Evolutionary conservation across 2,113 vertebrate genomes (phyloP).

Genomic region (Falco punctatus): DNA sequence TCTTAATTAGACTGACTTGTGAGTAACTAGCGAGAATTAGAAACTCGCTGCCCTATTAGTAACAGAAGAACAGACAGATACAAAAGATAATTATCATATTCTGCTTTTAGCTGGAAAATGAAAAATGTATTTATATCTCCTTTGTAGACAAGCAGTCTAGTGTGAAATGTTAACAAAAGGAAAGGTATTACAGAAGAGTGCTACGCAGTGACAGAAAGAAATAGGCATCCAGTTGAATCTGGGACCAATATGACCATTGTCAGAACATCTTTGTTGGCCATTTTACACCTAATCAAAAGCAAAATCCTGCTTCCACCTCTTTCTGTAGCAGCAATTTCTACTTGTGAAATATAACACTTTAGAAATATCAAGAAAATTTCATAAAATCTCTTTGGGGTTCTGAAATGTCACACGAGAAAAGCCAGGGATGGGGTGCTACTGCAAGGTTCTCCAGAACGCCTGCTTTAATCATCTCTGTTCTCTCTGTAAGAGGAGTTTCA

Average conservation of each 20-base stretch:
- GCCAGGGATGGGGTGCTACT: neutral
- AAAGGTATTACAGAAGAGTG: neutral
- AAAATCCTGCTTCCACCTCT: neutral
- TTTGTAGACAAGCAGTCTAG: neutral
- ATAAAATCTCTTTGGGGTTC: neutral
- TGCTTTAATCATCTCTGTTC: neutral
- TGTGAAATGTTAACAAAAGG: neutral
- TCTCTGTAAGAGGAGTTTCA: neutral
- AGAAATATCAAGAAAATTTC: neutral
- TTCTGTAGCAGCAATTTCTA: neutral
- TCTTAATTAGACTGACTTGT: conserved; percentile 20
- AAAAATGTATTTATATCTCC: neutral
- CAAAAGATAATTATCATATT: neutral
- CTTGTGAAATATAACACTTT: neutral
- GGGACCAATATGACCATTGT: neutral
- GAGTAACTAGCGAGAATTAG: conserved; percentile 21
- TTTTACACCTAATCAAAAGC: neutral
- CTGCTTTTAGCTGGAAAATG: neutral
- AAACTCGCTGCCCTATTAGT: neutral
- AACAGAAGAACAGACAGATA: neutral
- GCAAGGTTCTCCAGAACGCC: neutral
- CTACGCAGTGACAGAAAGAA: neutral
- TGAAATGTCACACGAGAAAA: neutral
- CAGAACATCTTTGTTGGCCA: neutral
- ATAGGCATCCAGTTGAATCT: neutral